Evolutionary conservation across 2,888 invertebrate species (phyloP).

Genomic region (Sinodicranocentrus sp.): DNA sequence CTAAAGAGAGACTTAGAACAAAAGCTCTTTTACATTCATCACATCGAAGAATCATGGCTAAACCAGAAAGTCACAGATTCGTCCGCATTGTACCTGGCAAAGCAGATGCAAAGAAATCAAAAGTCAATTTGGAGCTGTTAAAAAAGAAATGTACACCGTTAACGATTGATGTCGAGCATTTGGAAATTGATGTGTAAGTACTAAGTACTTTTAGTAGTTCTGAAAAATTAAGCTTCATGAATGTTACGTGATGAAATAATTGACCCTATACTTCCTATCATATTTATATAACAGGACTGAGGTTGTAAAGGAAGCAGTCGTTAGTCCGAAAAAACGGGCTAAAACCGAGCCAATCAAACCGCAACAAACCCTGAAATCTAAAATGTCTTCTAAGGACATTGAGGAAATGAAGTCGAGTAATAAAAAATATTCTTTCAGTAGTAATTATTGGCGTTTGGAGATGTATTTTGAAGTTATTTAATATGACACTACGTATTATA

Average conservation of each 20-base stretch:
- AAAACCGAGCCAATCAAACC: not conserved
- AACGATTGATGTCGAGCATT: conserved; percentile 49
- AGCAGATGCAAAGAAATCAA: conserved; percentile 32
- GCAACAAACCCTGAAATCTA: not conserved
- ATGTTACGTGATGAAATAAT: too few relatives aligned
- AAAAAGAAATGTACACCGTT: conserved; percentile 55
- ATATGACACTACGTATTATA: too few relatives aligned
- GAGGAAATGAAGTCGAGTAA: conserved; percentile 62
- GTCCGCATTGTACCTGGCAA: conserved; percentile 48
- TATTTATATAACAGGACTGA: conserved; percentile 6
- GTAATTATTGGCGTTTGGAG: too few relatives aligned
- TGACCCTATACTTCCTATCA: too few relatives aligned
- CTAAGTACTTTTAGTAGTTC: too few relatives aligned
- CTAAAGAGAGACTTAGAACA: conserved; percentile 48
- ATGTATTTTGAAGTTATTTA: too few relatives aligned
- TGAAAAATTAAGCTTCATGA: too few relatives aligned
- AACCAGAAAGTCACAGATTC: conserved; percentile 45
- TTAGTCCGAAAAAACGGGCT: conserved; percentile 8
- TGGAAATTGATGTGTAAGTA: conserved; percentile 50
- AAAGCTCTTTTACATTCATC: conserved; percentile 60
- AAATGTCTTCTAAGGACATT: conserved; percentile 47
- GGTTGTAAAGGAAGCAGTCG: not conserved
- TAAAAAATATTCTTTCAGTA: too few relatives aligned
- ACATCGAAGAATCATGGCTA: conserved; percentile 54
- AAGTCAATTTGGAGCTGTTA: conserved; percentile 37